These are phyloP conservation scores for Sebastes paucispinis DNA, from an alignment of 2,797 vertebrate genomes.

Conservation along the genomic window DNA sequence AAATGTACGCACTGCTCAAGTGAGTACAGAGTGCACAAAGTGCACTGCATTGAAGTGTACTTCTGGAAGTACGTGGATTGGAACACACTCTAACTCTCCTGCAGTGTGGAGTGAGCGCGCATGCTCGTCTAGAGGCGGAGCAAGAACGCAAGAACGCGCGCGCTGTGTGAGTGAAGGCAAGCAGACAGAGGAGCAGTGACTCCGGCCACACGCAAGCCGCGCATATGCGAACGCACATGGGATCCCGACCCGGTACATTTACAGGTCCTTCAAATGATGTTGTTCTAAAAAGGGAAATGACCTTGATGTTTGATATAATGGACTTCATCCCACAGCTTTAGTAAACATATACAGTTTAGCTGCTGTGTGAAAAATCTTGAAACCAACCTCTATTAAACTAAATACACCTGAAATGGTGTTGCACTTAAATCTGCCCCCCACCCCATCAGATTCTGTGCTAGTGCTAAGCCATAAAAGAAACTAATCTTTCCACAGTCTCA, in stretches of 20 bases:
- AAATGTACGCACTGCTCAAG: too few relatives aligned
- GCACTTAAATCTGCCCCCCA: neutral
- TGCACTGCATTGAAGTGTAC: too few relatives aligned
- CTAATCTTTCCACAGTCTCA: neutral
- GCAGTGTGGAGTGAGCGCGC: too few relatives aligned
- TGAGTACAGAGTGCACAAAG: too few relatives aligned
- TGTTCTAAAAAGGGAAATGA: neutral
- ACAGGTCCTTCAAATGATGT: neutral
- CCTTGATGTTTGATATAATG: neutral
- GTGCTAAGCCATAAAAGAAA: neutral
- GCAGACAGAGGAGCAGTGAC: too few relatives aligned
- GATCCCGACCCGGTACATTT: too few relatives aligned
- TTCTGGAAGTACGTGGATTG: too few relatives aligned
- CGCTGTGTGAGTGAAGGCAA: too few relatives aligned
- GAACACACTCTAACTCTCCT: too few relatives aligned
- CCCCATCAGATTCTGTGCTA: neutral
- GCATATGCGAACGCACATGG: too few relatives aligned
- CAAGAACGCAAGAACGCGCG: rapidly evolving
- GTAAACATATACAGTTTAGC: neutral
- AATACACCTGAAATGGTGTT: neutral
- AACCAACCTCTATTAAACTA: neutral
- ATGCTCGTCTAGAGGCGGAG: too few relatives aligned
- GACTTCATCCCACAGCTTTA: neutral
- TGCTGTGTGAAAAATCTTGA: neutral
- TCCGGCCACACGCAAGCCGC: too few relatives aligned